Conservation (phyloP, 2,888 invertebrate genomes). For the Drosophila robusta region DNA sequence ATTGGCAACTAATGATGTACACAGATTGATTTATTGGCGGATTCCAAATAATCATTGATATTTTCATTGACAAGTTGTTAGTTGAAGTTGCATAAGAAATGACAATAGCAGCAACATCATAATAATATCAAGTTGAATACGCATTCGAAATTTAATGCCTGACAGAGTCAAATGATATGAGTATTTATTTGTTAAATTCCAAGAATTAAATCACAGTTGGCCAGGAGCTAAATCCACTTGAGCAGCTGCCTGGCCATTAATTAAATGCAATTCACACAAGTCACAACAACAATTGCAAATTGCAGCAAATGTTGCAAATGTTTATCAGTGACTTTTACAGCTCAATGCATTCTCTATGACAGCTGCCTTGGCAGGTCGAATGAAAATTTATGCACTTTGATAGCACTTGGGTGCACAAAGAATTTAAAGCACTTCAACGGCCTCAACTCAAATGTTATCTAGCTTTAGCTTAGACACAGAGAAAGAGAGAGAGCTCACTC, state of each 20-base stretch:
- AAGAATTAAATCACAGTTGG: conserved; percentile 15
- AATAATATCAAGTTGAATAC: too few species aligned
- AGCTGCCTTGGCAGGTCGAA: conserved; percentile 5
- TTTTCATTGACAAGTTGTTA: too few species aligned
- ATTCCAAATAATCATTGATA: too few species aligned
- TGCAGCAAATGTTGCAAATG: conserved; percentile 5
- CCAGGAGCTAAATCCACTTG: conserved; percentile 2
- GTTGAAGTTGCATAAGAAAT: too few species aligned
- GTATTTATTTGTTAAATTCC: conserved; percentile 1
- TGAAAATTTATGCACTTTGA: conserved; percentile 38
- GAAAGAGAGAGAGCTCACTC: conserved; percentile 30
- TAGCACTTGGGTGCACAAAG: neutral
- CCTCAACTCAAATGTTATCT: conserved; percentile 2
- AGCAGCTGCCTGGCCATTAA: conserved; percentile 5
- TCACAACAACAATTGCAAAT: conserved; percentile 6
- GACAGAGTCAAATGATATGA: neutral
- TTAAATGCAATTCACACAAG: conserved; percentile 15
- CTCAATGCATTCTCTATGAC: conserved; percentile 55
- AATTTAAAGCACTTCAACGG: conserved; percentile 49
- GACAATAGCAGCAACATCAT: neutral
- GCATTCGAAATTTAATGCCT: neutral
- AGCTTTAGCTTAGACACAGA: conserved; percentile 8
- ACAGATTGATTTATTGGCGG: conserved; percentile 29
- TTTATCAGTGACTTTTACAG: conserved; percentile 54
- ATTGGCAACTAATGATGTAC: conserved; percentile 21